Conservation (phyloP, 2,113 vertebrate genomes). For the Ploceus nigricollis region DNA sequence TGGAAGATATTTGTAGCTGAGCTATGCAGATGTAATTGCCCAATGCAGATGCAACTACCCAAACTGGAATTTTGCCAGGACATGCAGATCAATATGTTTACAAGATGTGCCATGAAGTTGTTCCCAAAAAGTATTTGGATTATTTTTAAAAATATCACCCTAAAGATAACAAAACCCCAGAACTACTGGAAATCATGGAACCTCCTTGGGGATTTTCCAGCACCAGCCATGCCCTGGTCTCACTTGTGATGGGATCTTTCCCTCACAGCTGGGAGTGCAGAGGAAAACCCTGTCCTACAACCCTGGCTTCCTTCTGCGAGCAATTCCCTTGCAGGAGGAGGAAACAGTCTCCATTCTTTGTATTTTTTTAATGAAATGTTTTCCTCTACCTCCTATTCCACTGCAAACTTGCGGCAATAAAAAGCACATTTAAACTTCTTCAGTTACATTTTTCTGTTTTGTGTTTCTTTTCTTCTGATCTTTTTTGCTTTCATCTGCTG, state of each 20-base stretch:
- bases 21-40: neutral
- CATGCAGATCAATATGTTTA: neutral
- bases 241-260: neutral
- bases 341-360: neutral
- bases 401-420: slow-evolving; percentile 9
- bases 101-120: neutral
- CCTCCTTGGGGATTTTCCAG: neutral
- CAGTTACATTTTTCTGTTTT: slow-evolving; percentile 37
- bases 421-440: slow-evolving; percentile 5
- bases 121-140: neutral
- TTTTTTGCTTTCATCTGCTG: slow-evolving; percentile 50
- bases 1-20: neutral
- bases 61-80: neutral
- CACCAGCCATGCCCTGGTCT: neutral
- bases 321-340: neutral
- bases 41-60: neutral
- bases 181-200: neutral
- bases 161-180: neutral
- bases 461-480: slow-evolving; percentile 53
- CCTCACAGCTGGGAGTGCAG: neutral
- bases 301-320: neutral
- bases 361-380: slow-evolving; percentile 18
- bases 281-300: neutral
- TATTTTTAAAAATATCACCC: neutral
- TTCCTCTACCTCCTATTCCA: slow-evolving; percentile 3